A percentile compares a stretch with the other conserved stretches of the same genome.
These are phyloP conservation scores for Ivindomyrus marchei DNA, from an alignment of 2,113 vertebrate genomes.

Conservation along the genomic window DNA sequence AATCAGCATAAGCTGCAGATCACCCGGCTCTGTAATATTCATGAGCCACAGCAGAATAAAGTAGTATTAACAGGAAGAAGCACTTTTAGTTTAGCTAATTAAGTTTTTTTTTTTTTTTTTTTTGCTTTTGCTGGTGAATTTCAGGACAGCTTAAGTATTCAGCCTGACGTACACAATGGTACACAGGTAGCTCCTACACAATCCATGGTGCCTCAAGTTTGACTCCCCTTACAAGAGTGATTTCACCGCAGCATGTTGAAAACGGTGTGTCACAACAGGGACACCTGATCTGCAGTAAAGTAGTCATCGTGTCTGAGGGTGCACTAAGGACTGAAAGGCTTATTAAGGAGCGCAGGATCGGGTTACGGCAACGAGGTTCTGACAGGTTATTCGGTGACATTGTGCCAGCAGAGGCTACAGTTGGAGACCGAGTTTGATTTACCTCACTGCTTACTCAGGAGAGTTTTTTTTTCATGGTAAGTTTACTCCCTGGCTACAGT, in stretches of 20 bases:
- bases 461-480: not conserved
- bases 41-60: not conserved
- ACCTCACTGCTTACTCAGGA: not conserved
- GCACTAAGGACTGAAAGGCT: not conserved
- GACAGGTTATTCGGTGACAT: slow-evolving; percentile 51
- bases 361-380: slow-evolving; percentile 23
- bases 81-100: not conserved
- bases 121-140: not conserved
- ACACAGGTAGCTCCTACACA: not conserved
- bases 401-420: slow-evolving; percentile 42
- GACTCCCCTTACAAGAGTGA: slow-evolving; percentile 52
- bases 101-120: not conserved
- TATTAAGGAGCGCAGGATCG: not conserved
- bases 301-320: slow-evolving; percentile 2
- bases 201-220: slow-evolving; percentile 39
- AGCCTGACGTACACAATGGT: not conserved
- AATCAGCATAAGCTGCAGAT: slow-evolving; percentile 1
- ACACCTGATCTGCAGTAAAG: slow-evolving; percentile 49
- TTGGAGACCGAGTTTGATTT: slow-evolving; percentile 42
- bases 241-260: slow-evolving; percentile 38
- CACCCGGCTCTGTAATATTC: slow-evolving; percentile 3
- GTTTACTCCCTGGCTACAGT: not conserved
- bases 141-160: not conserved
- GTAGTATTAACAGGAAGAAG: not conserved
- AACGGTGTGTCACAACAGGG: slow-evolving; percentile 58